A percentile compares a stretch with the other conserved stretches of the same genome.
Conservation (phyloP, 2,113 vertebrate species). For the Herpetotheres cachinnans region DNA sequence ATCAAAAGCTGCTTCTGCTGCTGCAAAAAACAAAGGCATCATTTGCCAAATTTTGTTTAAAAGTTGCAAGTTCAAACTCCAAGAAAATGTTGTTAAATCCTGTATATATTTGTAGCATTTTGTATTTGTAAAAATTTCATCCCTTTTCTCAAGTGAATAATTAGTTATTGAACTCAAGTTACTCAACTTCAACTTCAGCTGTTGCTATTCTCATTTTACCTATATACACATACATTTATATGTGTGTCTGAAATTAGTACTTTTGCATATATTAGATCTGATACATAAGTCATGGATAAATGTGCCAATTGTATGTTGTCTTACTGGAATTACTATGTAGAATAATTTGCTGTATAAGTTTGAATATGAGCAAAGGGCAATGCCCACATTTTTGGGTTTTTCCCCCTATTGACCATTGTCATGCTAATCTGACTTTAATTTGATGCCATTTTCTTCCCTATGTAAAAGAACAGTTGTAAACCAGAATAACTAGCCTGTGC, state of each 20-base stretch:
- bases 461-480: neutral
- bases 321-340: neutral
- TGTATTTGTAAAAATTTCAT: neutral
- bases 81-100: neutral
- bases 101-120: neutral
- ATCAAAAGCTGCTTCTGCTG: slow-evolving; percentile 19
- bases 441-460: neutral
- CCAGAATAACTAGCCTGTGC: neutral
- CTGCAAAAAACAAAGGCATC: neutral
- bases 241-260: neutral
- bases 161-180: neutral
- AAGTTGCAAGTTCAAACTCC: neutral
- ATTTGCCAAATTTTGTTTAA: neutral
- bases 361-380: neutral
- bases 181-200: neutral
- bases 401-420: neutral
- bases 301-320: neutral
- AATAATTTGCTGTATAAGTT: neutral
- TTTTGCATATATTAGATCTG: neutral
- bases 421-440: neutral
- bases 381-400: neutral
- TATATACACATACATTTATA: neutral
- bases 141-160: neutral
- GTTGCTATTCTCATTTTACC: neutral
- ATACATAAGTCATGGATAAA: neutral